These are phyloP conservation scores for Belonocnema kinseyi DNA, from an alignment of 1,140 invertebrate genomes.

Conservation along the genomic window DNA sequence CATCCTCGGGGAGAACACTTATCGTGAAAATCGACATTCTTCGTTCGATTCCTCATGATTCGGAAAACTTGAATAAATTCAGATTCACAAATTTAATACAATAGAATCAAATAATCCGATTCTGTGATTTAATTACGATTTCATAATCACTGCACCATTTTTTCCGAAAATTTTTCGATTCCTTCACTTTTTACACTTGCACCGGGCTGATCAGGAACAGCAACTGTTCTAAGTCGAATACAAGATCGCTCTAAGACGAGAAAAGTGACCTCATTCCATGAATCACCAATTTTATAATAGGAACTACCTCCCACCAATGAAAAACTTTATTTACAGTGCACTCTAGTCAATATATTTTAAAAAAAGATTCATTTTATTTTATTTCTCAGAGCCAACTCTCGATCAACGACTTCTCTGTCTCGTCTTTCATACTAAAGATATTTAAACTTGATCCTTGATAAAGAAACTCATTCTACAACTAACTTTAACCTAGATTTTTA, in stretches of 20 bases:
- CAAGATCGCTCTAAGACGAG: conserved; percentile 62
- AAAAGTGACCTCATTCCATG: conserved; percentile 68
- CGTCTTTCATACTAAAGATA: neutral
- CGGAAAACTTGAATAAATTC: too few relatives aligned
- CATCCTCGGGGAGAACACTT: neutral
- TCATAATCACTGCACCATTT: neutral
- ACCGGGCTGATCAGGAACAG: conserved; percentile 65
- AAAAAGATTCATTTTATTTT: neutral
- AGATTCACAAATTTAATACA: too few relatives aligned
- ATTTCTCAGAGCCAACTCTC: neutral
- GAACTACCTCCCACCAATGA: conserved; percentile 46
- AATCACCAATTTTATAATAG: conserved; percentile 74
- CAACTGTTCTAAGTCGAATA: conserved; percentile 66
- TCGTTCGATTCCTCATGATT: too few relatives aligned
- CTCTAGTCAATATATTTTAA: neutral
- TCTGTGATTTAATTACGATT: too few relatives aligned
- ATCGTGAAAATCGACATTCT: too few relatives aligned
- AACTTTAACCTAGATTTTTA: too few relatives aligned
- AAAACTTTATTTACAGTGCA: conserved; percentile 32
- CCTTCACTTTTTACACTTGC: conserved; percentile 31
- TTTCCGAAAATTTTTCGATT: neutral
- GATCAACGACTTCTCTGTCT: neutral
- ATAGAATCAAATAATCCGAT: too few relatives aligned
- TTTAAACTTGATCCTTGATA: neutral
- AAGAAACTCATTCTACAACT: too few relatives aligned